These are phyloP conservation scores for Microchirus variegatus DNA, from an alignment of 2,797 vertebrate genomes.

Conservation along the genomic window DNA sequence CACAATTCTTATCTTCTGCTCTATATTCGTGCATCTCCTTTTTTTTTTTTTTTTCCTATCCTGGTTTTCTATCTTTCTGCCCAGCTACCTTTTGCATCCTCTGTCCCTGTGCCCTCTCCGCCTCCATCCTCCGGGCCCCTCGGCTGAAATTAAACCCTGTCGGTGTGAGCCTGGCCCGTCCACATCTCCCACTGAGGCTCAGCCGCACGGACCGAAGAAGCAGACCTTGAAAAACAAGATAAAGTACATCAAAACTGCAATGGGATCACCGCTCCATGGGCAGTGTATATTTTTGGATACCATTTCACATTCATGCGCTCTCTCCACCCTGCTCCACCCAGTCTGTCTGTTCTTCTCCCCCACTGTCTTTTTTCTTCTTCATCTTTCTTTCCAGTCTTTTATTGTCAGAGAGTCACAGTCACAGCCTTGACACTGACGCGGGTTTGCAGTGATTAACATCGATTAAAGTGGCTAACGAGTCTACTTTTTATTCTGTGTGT, in stretches of 20 bases:
- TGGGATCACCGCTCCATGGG: slow-evolving; percentile 54
- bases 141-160: slow-evolving; percentile 63
- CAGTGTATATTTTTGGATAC: slow-evolving; percentile 67
- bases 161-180: slow-evolving; percentile 34
- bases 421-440: slow-evolving; percentile 66
- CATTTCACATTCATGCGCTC: slow-evolving; percentile 50
- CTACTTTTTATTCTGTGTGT: slow-evolving; percentile 61
- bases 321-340: slow-evolving; percentile 44
- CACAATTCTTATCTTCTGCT: slow-evolving; percentile 69
- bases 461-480: slow-evolving; percentile 79
- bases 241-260: slow-evolving; percentile 67
- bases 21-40: slow-evolving; percentile 64
- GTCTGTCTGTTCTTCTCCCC: slow-evolving; percentile 24
- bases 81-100: slow-evolving; percentile 43
- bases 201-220: slow-evolving; percentile 51
- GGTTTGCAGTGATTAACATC: slow-evolving; percentile 80
- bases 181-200: slow-evolving; percentile 46
- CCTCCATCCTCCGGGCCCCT: slow-evolving; percentile 19
- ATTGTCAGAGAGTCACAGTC: slow-evolving; percentile 57
- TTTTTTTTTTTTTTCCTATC: slow-evolving; percentile 51
- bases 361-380: slow-evolving; percentile 29
- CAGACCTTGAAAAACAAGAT: slow-evolving; percentile 74
- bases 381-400: slow-evolving; percentile 22
- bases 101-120: slow-evolving; percentile 29
- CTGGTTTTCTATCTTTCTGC: slow-evolving; percentile 57